Evolutionary conservation across 2,888 invertebrate species (phyloP).

Genomic region (Chaetoderma sp.): DNA sequence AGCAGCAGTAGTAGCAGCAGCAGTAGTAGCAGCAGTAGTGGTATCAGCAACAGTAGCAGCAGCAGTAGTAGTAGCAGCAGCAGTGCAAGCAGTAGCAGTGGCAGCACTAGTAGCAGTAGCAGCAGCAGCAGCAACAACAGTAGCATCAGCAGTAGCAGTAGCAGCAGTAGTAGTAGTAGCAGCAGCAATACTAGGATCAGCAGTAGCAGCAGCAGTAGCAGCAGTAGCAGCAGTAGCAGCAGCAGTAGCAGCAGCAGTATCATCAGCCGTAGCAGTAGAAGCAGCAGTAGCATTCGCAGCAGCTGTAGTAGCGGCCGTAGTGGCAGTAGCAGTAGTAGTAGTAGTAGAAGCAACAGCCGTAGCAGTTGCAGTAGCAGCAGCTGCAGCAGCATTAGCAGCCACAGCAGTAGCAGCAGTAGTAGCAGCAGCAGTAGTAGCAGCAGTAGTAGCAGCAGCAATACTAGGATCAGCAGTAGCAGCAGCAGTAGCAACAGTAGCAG

Average conservation of each 20-base stretch:
- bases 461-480: no score
- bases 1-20: background rate
- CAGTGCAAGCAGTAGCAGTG: no score
- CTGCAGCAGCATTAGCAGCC: no score
- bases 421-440: constrained; percentile 4
- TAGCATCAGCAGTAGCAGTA: no score
- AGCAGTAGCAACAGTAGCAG: constrained; percentile 1
- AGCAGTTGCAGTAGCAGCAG: no score
- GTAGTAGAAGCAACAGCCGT: no score
- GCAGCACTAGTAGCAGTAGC: no score
- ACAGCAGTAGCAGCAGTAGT: constrained; percentile 6
- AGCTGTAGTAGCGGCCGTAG: background rate
- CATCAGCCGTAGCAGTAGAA: no score
- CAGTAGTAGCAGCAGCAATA: background rate
- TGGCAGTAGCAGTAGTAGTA: constrained; percentile 2
- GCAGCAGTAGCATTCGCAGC: no score
- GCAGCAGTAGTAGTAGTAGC: background rate
- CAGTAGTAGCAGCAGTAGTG: background rate
- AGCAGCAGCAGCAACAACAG: background rate
- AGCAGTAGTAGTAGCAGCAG: no score
- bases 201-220: background rate
- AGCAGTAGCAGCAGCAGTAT: constrained; percentile 2
- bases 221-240: constrained; percentile 1
- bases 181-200: no score
- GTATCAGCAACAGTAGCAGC: no score